Evolutionary conservation across 2,797 vertebrate genomes (phyloP), one percentile per base, ranked within the genome.

Genomic region (Oreochromis mossambicus): DNA sequence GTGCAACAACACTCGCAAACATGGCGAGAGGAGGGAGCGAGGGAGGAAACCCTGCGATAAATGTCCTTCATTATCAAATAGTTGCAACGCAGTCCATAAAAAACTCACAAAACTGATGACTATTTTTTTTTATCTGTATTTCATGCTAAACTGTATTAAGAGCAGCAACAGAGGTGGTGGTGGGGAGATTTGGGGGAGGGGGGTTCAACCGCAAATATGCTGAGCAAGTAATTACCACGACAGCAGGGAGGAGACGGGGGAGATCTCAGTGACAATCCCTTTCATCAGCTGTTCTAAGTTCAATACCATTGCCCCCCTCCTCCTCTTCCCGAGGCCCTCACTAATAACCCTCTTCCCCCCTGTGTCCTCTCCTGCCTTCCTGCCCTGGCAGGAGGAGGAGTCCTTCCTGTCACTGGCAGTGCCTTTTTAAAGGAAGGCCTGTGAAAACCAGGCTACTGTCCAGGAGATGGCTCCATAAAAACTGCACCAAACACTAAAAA

Each of bases 401-500:
- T 24, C 89, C 94, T 95, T 96, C 95, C 95, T 96, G 95, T 94
- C 93, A 86, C 90, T 92, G 86, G 89, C 87, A 88, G 89, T 81
- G 86, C 87, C 91, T 95, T 94, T 63, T 94, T 92, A 93, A 94
- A 95, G 92, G 91, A 91, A 90, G 92, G 92, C 83, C 91, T 94
- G 95, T 94, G 94, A 95, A 96, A 94, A 95, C 90, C 89, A 86
- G 89, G 88, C 92, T 90, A 92, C 93, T 91, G 94, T 95, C 94
- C 94, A 94, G 89, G 93, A 96, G 94, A 95, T 92, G 91, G 92
- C 91, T 94, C 95, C 91, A 96, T 96, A 95, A 95, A 95, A 95
- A 86, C 87, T 85, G 87, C 89, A 90, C 52, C 92, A 91, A 89
- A 92, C 92, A 90, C 85, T 82, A 85, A 89, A 90, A 88, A 86